phyloP scores from a whole-genome alignment of 2,113 vertebrate genomes.

The Procavia capensis region DNA sequence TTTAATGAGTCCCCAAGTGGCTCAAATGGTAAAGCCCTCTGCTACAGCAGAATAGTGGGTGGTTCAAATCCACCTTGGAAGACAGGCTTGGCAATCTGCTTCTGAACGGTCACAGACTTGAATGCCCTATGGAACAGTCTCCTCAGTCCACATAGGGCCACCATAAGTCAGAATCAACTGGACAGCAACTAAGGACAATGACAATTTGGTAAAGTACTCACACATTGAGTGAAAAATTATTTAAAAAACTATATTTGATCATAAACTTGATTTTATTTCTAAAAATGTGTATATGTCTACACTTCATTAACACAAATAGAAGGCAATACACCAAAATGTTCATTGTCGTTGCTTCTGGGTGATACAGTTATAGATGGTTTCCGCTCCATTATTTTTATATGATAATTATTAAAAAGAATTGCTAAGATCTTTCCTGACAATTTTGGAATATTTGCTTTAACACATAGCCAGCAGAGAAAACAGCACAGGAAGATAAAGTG shows the following conservation, averaged over 20 bases:
- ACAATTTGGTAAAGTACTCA: background rate
- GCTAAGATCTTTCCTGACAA: background rate
- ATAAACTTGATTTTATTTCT: constrained; percentile 26
- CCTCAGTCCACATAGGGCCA: no score
- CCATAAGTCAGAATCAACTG: no score
- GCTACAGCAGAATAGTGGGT: no score
- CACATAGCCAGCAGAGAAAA: background rate
- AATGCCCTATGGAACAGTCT: no score
- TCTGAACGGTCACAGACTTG: no score
- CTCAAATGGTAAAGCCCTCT: no score
- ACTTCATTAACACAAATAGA: constrained; percentile 17
- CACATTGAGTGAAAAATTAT: background rate
- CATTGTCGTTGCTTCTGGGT: background rate
- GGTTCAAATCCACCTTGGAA: no score
- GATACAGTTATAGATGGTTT: background rate
- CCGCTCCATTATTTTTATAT: background rate
- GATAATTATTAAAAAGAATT: constrained; percentile 15
- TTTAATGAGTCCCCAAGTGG: background rate
- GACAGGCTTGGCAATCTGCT: no score
- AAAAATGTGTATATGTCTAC: background rate
- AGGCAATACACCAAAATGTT: constrained; percentile 1
- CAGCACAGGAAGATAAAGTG: background rate
- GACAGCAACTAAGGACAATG: no score
- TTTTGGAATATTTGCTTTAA: constrained; percentile 44
- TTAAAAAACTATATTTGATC: background rate